Percentiles rank a stretch among this genome's conserved stretches.
phyloP scores from a whole-genome alignment of 2,888 invertebrate species.

The Cremastinae sp. region DNA sequence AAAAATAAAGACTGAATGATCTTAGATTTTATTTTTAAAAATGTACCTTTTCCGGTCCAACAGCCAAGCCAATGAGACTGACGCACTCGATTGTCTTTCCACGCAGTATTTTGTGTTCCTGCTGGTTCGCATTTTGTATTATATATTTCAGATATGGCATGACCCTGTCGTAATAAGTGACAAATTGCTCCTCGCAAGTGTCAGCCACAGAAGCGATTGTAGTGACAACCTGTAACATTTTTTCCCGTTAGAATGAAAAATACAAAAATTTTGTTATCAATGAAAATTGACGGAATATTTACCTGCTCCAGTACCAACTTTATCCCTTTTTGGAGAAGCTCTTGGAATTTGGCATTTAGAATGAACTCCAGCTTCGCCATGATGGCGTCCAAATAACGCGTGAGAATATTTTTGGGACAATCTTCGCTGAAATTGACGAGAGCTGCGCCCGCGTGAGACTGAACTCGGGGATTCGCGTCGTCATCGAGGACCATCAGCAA shows the following conservation, averaged over 20 bases:
- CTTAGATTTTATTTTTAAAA: neutral
- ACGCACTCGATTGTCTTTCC: constrained; percentile 99
- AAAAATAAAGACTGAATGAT: neutral
- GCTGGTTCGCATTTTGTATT: constrained; percentile 94
- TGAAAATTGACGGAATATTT: constrained; percentile 40
- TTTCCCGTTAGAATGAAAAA: neutral
- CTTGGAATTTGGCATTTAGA: constrained; percentile 95
- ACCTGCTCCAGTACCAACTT: constrained; percentile 97
- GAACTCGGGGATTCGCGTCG: constrained; percentile 94
- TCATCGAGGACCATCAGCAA: constrained; percentile 94
- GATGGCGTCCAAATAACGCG: constrained; percentile 93
- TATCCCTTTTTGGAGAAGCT: constrained; percentile 95
- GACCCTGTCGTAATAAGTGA: constrained; percentile 94
- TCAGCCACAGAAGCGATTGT: constrained; percentile 99
- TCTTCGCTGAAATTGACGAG: constrained; percentile 99
- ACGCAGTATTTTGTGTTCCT: constrained; percentile 93
- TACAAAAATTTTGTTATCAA: neutral
- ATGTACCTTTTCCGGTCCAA: constrained; percentile 86
- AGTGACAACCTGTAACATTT: constrained; percentile 87
- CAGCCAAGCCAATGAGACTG: constrained; percentile 96
- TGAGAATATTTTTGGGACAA: constrained; percentile 96
- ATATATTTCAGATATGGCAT: constrained; percentile 98
- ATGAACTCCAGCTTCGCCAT: constrained; percentile 95
- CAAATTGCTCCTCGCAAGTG: constrained; percentile 97
- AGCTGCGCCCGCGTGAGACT: constrained; percentile 93